A percentile compares a stretch with the other conserved stretches of the same genome.
phyloP scores from a whole-genome alignment of 2,113 vertebrate genomes.

The Perca flavescens region DNA sequence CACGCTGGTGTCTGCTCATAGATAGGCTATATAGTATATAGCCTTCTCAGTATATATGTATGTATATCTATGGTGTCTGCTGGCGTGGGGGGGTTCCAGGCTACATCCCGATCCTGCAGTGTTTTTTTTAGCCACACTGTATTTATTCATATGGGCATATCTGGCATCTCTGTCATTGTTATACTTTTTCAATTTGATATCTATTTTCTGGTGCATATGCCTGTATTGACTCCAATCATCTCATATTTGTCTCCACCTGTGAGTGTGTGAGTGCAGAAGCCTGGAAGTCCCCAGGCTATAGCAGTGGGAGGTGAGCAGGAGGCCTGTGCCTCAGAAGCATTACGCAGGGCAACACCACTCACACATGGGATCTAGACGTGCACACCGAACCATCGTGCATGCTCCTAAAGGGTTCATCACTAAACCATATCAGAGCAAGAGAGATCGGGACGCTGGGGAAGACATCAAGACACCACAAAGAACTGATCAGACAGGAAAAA shows the following conservation, averaged over 20 bases:
- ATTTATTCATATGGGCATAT: neutral
- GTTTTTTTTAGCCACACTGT: neutral
- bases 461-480: slow-evolving; percentile 34
- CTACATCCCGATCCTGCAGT: too few relatives aligned
- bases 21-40: too few relatives aligned
- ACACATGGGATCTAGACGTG: slow-evolving; percentile 48
- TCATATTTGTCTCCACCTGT: slow-evolving; percentile 50
- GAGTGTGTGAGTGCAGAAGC: slow-evolving; percentile 38
- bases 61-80: too few relatives aligned
- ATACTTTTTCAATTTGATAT: slow-evolving; percentile 2
- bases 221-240: slow-evolving; percentile 27
- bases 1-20: too few relatives aligned
- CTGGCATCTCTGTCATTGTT: neutral
- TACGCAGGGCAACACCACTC: slow-evolving; percentile 46
- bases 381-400: slow-evolving; percentile 30
- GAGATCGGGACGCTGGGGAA: slow-evolving; percentile 49
- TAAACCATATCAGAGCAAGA: slow-evolving; percentile 9
- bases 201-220: slow-evolving; percentile 14
- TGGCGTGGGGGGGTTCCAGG: too few relatives aligned
- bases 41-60: too few relatives aligned
- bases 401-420: slow-evolving; percentile 57
- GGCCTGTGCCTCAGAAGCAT: slow-evolving; percentile 61
- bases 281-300: slow-evolving; percentile 61
- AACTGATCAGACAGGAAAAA: slow-evolving; percentile 34
- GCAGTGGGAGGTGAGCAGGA: slow-evolving; percentile 68